A percentile compares a stretch with the other conserved stretches of the same genome.
Conservation (phyloP, 1,140 invertebrate genomes). For the Neodiprion virginianus region DNA sequence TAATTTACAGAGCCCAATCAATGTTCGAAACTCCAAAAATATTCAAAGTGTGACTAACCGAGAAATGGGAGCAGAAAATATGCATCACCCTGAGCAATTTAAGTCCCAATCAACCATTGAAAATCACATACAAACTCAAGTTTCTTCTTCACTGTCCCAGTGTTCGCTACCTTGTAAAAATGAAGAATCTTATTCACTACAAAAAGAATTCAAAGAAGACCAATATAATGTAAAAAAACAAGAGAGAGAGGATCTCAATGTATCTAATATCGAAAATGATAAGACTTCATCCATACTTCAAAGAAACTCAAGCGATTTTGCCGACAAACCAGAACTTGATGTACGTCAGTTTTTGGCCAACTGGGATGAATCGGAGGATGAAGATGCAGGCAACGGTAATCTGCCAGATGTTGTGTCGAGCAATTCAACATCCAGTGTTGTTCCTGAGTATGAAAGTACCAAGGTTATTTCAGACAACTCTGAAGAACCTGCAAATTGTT, state of each 20-base stretch:
- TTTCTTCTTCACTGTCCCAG: conserved; percentile 12
- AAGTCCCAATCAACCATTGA: conserved; percentile 3
- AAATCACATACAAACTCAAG: conserved; percentile 11
- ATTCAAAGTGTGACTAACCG: background rate
- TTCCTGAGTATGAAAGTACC: conserved; percentile 36
- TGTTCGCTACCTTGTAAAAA: background rate
- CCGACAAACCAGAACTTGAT: conserved; percentile 56
- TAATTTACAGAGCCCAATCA: background rate
- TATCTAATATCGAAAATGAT: conserved; percentile 22
- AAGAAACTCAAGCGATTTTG: conserved; percentile 47
- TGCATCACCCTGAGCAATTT: conserved; percentile 34
- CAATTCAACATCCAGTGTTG: conserved; percentile 27
- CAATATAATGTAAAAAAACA: conserved; percentile 22
- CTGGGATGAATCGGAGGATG: conserved; percentile 60
- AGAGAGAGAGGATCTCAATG: conserved; percentile 16
- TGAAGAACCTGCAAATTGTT: background rate
- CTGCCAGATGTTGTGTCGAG: conserved; percentile 33
- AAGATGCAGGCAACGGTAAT: conserved; percentile 43
- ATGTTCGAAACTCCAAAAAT: background rate
- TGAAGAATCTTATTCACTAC: conserved; percentile 1
- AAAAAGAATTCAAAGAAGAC: background rate
- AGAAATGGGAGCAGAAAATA: background rate
- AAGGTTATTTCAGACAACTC: background rate
- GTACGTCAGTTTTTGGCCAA: conserved; percentile 59
- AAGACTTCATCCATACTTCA: conserved; percentile 13